Evolutionary conservation across 2,888 invertebrate genomes (phyloP), one percentile per base, ranked within the genome.

Genomic region (Ennomos quercinarius): DNA sequence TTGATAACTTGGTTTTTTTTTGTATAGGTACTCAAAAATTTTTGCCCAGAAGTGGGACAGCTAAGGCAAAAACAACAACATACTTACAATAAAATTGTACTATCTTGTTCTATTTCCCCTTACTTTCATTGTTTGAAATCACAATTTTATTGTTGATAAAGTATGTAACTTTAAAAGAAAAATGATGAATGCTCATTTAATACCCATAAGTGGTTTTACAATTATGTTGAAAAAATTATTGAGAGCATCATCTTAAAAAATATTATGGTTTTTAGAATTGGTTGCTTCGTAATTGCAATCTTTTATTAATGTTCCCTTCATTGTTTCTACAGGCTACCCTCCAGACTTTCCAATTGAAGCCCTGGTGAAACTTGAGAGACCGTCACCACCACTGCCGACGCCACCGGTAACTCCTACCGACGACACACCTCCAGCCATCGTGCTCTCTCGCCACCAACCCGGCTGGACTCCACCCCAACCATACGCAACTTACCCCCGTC

Each of bases 401-500:
- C 96, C 96, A 43, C 96, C 96, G 10, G 95, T 95, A 71, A 96
- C 96, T 72, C 96, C 96, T 77, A 95, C 96, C 52, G 95, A 91
- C 89, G 88, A 92, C 80, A 90, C 92, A 78, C 91, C 90, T 74
- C 89, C 91, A 57, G 91, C 93, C 40, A 87, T 93, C 63, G 85
- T 93, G 44, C 80, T 89, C 66, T 88, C 89, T 42, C 81, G 92
- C 49, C 88, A 86, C 69, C 86, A 89, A 63, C 82, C 87, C 44
- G 75, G 81, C 65, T 87, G 89, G 88, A 80, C 81, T 51, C 81
- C 87, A 67, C 79, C 82, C 65, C 84, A 85, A 70, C 76, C 83
- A 52, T 91, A 91, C 75, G 74, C 88, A 61, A 75, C 80, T 61
- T 89, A 89, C 72, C 86, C 89, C 61, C 78, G 84, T 63, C 87